Base-by-base conservation (phyloP, 1,140 invertebrate species). In the Drosophila rufa region DNA sequence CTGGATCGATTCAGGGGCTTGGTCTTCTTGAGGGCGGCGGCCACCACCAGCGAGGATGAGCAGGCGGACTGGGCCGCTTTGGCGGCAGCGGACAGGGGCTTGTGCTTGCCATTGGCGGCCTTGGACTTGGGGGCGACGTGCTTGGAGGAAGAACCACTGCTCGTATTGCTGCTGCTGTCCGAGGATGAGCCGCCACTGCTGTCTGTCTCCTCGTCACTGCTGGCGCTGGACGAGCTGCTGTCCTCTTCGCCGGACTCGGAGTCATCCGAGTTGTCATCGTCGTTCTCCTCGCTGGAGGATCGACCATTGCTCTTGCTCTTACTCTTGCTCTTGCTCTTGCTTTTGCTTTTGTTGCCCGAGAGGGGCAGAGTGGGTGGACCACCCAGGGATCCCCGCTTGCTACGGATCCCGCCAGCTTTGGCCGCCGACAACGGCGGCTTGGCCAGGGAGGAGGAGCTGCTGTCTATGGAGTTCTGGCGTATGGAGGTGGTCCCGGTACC, bases 1-100 rank as follows among this genome's bases (percentile, higher is more conserved):
- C 67, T 36, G 51, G 65, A 60, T 12, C 81, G 65, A 50, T 80
- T 82, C 43, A 71, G 48, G 17, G 70, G 79, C 65, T 71, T 61
- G 61, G 83, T 70, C 60, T 89, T 89, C 75, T 89, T 89, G 5
- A 90, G 75, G 9, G 66, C 55, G 50, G 80, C 62, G 58, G 62
- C 62, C 58, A 66, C 74, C 60, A 85, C 55, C 45, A 89, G 45
- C 7, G 84, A 80, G 11, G 61, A 76, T 0, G 83, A 68, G 30
- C 80, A 76, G 17, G 83, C 64, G 8, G 83, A 64, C 2, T 65
- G 61, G 9, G 66, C 56, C 47, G 59, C 71, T 36, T 66, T 80
- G 48, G 50, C 68, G 36, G 45, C 82, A 12, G 70, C 70, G 30
- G 70, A 74, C 2, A 74, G 30, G 1, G 59, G 67, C 22, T 64